Percentiles rank a stretch among this genome's conserved stretches.
Evolutionary conservation across 2,113 vertebrate species (phyloP).

Genomic region (Polypterus senegalus): DNA sequence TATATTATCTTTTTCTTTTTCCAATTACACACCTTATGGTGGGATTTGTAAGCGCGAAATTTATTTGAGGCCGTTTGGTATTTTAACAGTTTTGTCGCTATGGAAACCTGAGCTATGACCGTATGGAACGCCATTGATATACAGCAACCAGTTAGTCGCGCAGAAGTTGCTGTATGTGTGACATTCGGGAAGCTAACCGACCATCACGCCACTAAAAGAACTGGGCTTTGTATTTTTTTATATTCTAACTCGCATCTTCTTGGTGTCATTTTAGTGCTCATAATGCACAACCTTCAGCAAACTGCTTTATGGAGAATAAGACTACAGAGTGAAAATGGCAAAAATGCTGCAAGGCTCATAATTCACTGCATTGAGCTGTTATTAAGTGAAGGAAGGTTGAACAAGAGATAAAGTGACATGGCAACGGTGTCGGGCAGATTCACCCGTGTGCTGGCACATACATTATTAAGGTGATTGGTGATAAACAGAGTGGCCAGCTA

Average conservation of each 20-base stretch:
- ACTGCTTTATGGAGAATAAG: background rate
- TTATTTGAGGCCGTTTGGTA: background rate
- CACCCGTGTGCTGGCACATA: too few species aligned
- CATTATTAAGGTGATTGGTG: too few species aligned
- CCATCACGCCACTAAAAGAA: background rate
- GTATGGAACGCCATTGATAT: background rate
- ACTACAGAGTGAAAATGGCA: background rate
- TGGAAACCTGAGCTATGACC: slow-evolving; percentile 2
- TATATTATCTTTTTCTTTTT: background rate
- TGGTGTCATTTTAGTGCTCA: background rate
- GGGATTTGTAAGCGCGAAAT: slow-evolving; percentile 1
- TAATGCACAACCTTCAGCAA: background rate
- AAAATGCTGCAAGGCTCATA: background rate
- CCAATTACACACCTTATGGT: background rate
- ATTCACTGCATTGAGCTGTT: background rate
- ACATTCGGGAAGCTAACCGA: slow-evolving; percentile 4
- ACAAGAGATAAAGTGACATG: background rate
- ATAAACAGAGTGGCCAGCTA: too few species aligned
- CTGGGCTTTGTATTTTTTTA: background rate
- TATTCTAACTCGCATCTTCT: background rate
- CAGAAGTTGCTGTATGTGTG: slow-evolving; percentile 1
- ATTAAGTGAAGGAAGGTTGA: background rate
- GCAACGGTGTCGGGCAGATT: too few species aligned
- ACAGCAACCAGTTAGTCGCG: background rate
- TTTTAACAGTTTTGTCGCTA: background rate